phyloP scores from a whole-genome alignment of 2,113 vertebrate genomes.

The Taurulus bubalis region DNA sequence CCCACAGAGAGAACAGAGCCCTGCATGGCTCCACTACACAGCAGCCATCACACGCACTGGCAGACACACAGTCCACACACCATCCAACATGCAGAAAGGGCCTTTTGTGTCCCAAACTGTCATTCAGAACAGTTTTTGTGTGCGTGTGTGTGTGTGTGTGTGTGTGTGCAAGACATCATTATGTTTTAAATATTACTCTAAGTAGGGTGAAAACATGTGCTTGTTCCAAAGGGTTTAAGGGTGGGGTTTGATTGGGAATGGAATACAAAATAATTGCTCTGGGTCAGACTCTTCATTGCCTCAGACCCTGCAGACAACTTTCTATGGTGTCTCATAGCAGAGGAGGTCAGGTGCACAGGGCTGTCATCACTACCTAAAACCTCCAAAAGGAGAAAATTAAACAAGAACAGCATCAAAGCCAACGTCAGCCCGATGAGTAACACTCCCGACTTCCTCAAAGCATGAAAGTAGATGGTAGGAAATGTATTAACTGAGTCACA shows the following conservation, averaged over 20 bases:
- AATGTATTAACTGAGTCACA: slow-evolving; percentile 80
- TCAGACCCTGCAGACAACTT: slow-evolving; percentile 24
- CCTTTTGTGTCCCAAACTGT: slow-evolving; percentile 74
- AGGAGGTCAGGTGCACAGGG: slow-evolving; percentile 46
- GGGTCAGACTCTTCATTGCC: slow-evolving; percentile 40
- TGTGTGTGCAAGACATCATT: slow-evolving; percentile 17
- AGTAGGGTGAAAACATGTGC: slow-evolving; percentile 33
- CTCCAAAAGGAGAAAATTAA: slow-evolving; percentile 59
- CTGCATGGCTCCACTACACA: slow-evolving; percentile 73
- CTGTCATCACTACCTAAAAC: slow-evolving; percentile 53
- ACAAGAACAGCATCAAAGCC: slow-evolving; percentile 65
- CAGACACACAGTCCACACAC: slow-evolving; percentile 59
- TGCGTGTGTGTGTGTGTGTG: no score
- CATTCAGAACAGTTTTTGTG: slow-evolving; percentile 49
- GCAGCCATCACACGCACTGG: slow-evolving; percentile 68
- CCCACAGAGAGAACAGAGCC: slow-evolving; percentile 82
- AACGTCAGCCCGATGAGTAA: slow-evolving; percentile 68
- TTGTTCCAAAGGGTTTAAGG: slow-evolving; percentile 56
- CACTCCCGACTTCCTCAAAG: slow-evolving; percentile 68
- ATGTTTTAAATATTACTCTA: slow-evolving; percentile 50
- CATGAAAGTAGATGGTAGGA: slow-evolving; percentile 68
- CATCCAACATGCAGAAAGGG: slow-evolving; percentile 62
- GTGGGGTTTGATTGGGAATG: slow-evolving; percentile 37
- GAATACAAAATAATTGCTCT: slow-evolving; percentile 54
- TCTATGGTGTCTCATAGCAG: slow-evolving; percentile 31